Evolutionary conservation across 2,888 invertebrate genomes (phyloP), one percentile per base, ranked within the genome.

Genomic region (Cerastis rubricosa): DNA sequence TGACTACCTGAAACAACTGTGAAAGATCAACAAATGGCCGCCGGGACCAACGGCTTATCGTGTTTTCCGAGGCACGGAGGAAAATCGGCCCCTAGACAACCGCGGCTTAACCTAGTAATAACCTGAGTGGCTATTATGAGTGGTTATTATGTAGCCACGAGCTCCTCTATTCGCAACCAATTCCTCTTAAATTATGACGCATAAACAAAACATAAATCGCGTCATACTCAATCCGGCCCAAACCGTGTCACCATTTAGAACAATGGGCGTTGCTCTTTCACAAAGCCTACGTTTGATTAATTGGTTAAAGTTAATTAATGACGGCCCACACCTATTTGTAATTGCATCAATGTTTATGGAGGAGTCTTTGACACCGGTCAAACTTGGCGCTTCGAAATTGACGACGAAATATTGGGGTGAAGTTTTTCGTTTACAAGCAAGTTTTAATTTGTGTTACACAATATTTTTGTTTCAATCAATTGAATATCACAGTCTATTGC

Each of bases 221-320:
- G 40, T 59, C 59, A 25, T 61, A 71, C 43, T 25, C 14, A 54
- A 80, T 51, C 51, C 67, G 12, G 47, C 57, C 65, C 66, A 66
- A 81, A 74, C 45, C 45, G 14, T 83, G 81, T 73, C 76, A 51
- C 45, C 64, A 45, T 76, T 74, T 49, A 12, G 14, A 69, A 84
- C 71, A 72, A 84, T 70, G 59, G 71, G 75, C 71, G 83, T 71
- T 43, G 12, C 65, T 54, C 63, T 61, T 66, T 63, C 74, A 71
- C n/a, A 81, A 76, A 76, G 25, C 40, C 61, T 47, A 47, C 29
- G n/a, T 66, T 40, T 82, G 74, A 79, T 83, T 85, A 66, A 85
- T 85, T 69, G 51, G 14, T 40, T 25, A 74, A 45, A 47, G 11
- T 63, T 59, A 63, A 74, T 82, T 74, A 84, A 74, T 82, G 72